phyloP scores from a whole-genome alignment of 1,140 invertebrate species.

The Penaeus indicus region DNA sequence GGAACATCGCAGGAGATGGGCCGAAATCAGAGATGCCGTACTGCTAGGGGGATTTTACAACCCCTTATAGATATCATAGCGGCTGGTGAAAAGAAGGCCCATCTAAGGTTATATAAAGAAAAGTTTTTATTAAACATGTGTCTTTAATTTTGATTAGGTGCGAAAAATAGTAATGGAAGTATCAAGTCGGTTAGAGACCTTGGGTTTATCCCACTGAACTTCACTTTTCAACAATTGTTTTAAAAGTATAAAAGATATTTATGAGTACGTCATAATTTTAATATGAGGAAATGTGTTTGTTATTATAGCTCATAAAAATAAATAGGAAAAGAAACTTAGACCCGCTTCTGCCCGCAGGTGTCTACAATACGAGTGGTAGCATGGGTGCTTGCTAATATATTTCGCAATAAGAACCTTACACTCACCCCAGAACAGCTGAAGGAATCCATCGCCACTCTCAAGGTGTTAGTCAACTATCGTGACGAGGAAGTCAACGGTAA shows the following conservation, averaged over 20 bases:
- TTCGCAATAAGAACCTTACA: slow-evolving; percentile 89
- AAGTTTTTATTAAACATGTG: no score
- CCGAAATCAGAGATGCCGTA: slow-evolving; percentile 80
- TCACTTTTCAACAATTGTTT: no score
- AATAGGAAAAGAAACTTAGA: no score
- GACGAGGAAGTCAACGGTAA: slow-evolving; percentile 78
- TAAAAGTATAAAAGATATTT: no score
- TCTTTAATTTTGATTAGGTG: no score
- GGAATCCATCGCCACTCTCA: slow-evolving; percentile 83
- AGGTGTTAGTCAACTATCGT: slow-evolving; percentile 79
- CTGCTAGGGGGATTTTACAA: slow-evolving; percentile 76
- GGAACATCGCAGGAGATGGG: slow-evolving; percentile 88
- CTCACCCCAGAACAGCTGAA: slow-evolving; percentile 82
- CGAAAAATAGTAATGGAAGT: no score
- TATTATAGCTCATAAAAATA: no score
- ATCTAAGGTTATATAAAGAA: no score
- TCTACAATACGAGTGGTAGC: slow-evolving; percentile 78
- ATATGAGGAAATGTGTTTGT: no score
- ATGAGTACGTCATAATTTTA: neutral
- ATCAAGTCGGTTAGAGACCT: no score
- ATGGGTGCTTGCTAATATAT: slow-evolving; percentile 87
- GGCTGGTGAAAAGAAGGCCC: no score
- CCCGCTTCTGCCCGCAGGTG: slow-evolving; percentile 1
- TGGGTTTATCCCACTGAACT: no score
- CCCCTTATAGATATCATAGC: slow-evolving; percentile 16